Percentiles rank a stretch among this genome's conserved stretches.
phyloP scores from a whole-genome alignment of 2,888 invertebrate genomes.

The Tupiocoris notatus region DNA sequence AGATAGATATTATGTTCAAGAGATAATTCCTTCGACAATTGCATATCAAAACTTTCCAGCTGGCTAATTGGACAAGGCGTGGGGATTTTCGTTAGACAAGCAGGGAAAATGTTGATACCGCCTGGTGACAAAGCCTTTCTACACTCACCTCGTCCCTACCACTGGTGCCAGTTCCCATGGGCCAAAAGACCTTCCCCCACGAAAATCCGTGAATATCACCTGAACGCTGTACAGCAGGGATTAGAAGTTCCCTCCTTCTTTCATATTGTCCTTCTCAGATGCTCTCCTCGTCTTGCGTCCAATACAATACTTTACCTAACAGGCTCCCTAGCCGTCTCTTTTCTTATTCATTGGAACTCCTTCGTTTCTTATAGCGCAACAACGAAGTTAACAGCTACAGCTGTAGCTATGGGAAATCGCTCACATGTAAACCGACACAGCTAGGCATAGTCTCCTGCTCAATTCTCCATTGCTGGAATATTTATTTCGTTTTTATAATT shows the following conservation, averaged over 20 bases:
- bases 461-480: no score
- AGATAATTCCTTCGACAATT: no score
- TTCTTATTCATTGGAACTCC: no score
- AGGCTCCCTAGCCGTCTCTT: neutral
- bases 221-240: conserved; percentile 2
- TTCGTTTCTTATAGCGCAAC: neutral
- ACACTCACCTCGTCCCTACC: neutral
- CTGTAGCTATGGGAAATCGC: no score
- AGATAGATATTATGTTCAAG: no score
- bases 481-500: no score
- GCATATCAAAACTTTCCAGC: no score
- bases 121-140: neutral
- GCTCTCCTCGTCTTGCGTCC: neutral
- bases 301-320: neutral
- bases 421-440: no score
- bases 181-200: neutral
- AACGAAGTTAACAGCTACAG: neutral
- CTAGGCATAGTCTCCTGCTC: no score
- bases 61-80: no score
- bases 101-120: neutral
- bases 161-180: neutral
- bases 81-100: neutral
- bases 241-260: neutral
- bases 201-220: conserved; percentile 19
- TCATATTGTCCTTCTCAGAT: neutral